A percentile compares a stretch with the other conserved stretches of the same genome.
Conservation (phyloP, 2,888 invertebrate genomes). For the Leucophenga montana region DNA sequence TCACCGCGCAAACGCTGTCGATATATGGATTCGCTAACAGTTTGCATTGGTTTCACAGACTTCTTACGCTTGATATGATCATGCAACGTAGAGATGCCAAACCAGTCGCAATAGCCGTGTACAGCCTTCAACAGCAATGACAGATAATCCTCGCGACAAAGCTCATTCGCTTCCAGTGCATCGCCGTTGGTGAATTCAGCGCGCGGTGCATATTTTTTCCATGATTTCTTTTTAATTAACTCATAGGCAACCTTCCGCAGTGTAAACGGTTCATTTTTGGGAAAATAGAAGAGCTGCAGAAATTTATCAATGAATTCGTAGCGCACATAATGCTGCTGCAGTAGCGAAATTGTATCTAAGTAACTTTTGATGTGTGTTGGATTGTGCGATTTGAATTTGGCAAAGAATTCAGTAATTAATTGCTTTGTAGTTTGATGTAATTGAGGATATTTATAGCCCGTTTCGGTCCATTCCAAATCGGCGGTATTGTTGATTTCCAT, state of each 20-base stretch:
- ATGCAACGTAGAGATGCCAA: conserved; percentile 57
- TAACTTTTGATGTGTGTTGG: conserved; percentile 56
- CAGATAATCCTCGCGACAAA: conserved; percentile 64
- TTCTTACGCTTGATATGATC: conserved; percentile 50
- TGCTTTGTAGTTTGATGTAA: conserved; percentile 58
- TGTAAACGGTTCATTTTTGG: conserved; percentile 50
- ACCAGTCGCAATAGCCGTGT: conserved; percentile 61
- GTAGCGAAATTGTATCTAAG: conserved; percentile 55
- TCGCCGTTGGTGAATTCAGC: conserved; percentile 43
- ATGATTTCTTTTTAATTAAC: conserved; percentile 60
- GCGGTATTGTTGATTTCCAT: conserved; percentile 67
- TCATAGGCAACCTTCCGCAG: conserved; percentile 63
- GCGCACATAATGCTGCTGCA: conserved; percentile 65
- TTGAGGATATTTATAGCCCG: conserved; percentile 61
- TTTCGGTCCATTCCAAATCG: conserved; percentile 58
- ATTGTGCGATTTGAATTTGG: conserved; percentile 59
- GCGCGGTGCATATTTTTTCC: conserved; percentile 60
- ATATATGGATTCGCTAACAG: conserved; percentile 46
- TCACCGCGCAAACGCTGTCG: conserved; percentile 50
- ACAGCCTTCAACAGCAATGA: conserved; percentile 60
- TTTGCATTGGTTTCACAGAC: conserved; percentile 46
- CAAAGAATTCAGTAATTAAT: conserved; percentile 62
- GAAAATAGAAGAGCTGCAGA: conserved; percentile 59
- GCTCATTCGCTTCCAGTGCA: conserved; percentile 33
- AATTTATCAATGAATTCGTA: conserved; percentile 67